Base-by-base conservation (phyloP, 2,113 vertebrate species). In the Tichodroma muraria region DNA sequence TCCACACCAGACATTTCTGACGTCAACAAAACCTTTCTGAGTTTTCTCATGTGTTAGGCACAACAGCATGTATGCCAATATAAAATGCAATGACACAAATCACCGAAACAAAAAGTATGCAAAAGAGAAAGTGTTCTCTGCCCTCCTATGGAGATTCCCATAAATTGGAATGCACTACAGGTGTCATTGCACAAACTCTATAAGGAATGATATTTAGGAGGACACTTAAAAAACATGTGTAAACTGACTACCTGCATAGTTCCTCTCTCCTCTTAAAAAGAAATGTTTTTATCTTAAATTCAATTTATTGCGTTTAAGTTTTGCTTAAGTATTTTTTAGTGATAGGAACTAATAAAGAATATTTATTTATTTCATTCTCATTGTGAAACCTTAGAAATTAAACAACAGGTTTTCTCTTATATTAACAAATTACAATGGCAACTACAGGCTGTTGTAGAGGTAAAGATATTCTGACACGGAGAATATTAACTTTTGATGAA, bases 61-160 rank as follows among this genome's bases (percentile, higher is more conserved):
- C 13, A 54, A 21, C 5, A 49, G 15, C 8, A 49, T 1, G 0
- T 5, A 8, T 69, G 9, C 4, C n/a, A 24, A 8, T 25, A 47
- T 18, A 35, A 60, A 83, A 59, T 6, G 8, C 28, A 79, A 7
- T 20, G 30, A 35, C 28, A 38, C 16, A 59, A 31, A 11, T 60
- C 8, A 47, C 22, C 33, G 33, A 61, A 75, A 80, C 3, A 86
- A 56, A 47, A 66, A 9, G 20, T 16, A 15, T 14, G 2, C 23
- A 7, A 70, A 76, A 22, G 15, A 82, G 35, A 42, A 87, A 71
- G 1, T 15, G 7, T 37, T 54, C 27, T 66, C n/a, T 65, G 27
- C 27, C 54, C 66, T 45, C 10, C 33, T 75, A 11, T 21, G 54
- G 44, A 49, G 20, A 31, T 33, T 79, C 16, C 10, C 15, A n/a